Base-by-base conservation (phyloP, 2,113 vertebrate genomes). In the Delphinus delphis region DNA sequence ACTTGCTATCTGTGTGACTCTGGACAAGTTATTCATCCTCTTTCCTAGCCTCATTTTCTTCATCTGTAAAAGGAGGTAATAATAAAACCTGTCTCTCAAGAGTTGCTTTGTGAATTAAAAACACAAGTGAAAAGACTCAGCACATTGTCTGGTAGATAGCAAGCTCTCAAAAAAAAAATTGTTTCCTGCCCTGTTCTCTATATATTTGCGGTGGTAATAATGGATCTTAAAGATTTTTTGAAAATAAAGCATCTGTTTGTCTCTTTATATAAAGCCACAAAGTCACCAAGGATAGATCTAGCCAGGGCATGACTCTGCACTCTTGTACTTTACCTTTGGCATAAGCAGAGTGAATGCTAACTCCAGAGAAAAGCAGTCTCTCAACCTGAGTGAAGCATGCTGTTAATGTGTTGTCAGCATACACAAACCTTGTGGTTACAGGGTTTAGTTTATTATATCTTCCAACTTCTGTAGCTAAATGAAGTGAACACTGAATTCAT, bases 1-100 rank as follows among this genome's bases (percentile, higher is more conserved):
- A 65, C 25, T 79, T 88, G 53, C 44, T 71, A 85, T 63, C 47
- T 85, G 74, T 36, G 33, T 63, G 60, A 89, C 63, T 25, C 23
- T 33, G 33, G 55, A 47, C 55, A 88, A 90, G 67, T 74, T 63
- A 85, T 17, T 90, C 38, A 36, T 71, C 33, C 23, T 86, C 53
- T 87, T 96, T 90, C 33, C 3, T 23, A 53, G 88, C 18, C 53
- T 92, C 44, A 92, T 88, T 86, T 65, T 94, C 81, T 44, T 91
- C 67, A 76, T 36, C 50, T 63, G 15, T 88, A 83, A 92, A 88
- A 77, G 73, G 62, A 94, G 41, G 10, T 89, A 92, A 38, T 79
- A 80, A 80, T 50, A 92, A 94, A 67, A 89, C 9, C 18, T 80
- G 50, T 80, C 76, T 80, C 33, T 25, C 33, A 80, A 53, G 53